Evolutionary conservation across 64 coral and sea anemone species (phyloP).

Genomic region (Porites lutea): DNA sequence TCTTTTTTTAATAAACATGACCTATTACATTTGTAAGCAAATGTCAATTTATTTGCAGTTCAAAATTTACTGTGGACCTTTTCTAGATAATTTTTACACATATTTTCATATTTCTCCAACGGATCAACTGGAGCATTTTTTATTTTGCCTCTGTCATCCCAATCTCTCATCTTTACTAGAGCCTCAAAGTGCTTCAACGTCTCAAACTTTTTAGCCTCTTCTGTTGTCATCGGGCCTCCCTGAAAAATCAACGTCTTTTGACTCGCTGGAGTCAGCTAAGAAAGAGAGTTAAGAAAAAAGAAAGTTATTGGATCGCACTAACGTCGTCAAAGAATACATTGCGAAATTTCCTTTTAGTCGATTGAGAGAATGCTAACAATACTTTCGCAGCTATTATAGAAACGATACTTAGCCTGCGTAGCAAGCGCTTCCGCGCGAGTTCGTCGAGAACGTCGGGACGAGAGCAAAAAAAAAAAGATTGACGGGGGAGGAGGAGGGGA

Average conservation of each 20-base stretch:
- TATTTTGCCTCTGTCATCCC: slow-evolving; percentile 94
- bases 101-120: slow-evolving; percentile 91
- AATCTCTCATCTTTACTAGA: slow-evolving; percentile 86
- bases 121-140: slow-evolving; percentile 63
- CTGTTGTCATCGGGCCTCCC: slow-evolving; percentile 85
- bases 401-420: too few relatives aligned
- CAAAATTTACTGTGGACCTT: background rate
- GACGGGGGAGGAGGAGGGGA: too few relatives aligned
- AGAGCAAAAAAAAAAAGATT: too few relatives aligned
- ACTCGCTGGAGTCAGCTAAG: slow-evolving; percentile 80
- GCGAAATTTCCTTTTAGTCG: too few relatives aligned
- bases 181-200: slow-evolving; percentile 81
- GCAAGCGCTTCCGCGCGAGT: too few relatives aligned
- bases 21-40: background rate
- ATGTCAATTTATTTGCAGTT: background rate
- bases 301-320: background rate
- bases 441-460: too few relatives aligned
- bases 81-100: slow-evolving; percentile 73
- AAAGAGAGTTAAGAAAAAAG: background rate
- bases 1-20: too few relatives aligned
- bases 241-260: slow-evolving; percentile 82
- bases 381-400: too few relatives aligned
- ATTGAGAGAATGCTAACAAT: too few relatives aligned
- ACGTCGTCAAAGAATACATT: too few relatives aligned
- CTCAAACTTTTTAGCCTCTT: slow-evolving; percentile 91